phyloP scores from a whole-genome alignment of 2,797 vertebrate species.

The Sebastes vulpes region DNA sequence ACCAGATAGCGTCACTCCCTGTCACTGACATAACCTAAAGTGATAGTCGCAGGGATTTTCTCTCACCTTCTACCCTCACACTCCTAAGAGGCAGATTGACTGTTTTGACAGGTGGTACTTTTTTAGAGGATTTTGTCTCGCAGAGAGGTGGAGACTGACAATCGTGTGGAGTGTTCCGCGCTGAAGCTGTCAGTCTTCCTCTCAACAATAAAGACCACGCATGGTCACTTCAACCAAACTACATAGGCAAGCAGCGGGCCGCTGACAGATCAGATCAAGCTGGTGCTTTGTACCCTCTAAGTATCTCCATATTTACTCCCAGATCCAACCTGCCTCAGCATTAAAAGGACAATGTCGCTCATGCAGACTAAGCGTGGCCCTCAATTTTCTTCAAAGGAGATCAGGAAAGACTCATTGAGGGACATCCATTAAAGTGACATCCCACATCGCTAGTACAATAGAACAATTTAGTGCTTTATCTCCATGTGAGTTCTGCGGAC shows the following conservation, averaged over 20 bases:
- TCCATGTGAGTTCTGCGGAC: conserved; percentile 37
- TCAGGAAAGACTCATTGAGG: conserved; percentile 54
- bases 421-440: conserved; percentile 57
- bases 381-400: conserved; percentile 55
- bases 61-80: conserved; percentile 56
- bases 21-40: conserved; percentile 54
- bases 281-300: conserved; percentile 7
- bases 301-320: conserved; percentile 52
- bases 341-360: conserved; percentile 54
- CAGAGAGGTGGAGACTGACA: conserved; percentile 44
- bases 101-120: conserved; percentile 67
- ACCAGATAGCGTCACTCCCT: conserved; percentile 24
- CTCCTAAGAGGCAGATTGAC: conserved; percentile 57
- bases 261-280: conserved; percentile 28
- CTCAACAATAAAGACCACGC: conserved; percentile 45
- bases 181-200: conserved; percentile 55
- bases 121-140: conserved; percentile 55
- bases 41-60: conserved; percentile 64
- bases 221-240: conserved; percentile 24
- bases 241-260: conserved; percentile 8
- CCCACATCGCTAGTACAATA: conserved; percentile 38
- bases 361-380: conserved; percentile 26
- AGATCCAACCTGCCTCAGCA: conserved; percentile 20
- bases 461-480: conserved; percentile 60
- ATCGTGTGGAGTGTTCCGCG: conserved; percentile 7